These are phyloP conservation scores for Eospalax fontanierii DNA, from an alignment of 2,797 vertebrate genomes.

Conservation along the genomic window DNA sequence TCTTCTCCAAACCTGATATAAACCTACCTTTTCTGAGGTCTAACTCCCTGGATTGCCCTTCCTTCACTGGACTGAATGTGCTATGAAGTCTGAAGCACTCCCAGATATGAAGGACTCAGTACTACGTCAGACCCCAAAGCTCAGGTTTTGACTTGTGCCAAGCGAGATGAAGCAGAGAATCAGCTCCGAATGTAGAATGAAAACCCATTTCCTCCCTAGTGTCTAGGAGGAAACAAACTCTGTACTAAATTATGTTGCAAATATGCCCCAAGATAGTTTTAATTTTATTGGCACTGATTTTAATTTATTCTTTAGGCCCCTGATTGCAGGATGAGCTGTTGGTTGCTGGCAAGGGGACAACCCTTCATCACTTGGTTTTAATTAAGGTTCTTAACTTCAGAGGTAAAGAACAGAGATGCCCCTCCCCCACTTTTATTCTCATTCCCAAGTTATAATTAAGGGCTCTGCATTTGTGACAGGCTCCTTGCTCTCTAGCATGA, in stretches of 20 bases:
- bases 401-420: constrained; percentile 72
- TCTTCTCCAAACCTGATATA: neutral
- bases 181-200: constrained; percentile 48
- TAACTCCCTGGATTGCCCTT: neutral
- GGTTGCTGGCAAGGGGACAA: constrained; percentile 81
- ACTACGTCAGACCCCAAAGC: neutral
- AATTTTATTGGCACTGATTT: constrained; percentile 86
- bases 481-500: neutral
- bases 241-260: constrained; percentile 84
- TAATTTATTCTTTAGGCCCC: constrained; percentile 85
- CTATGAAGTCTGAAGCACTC: neutral
- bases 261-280: constrained; percentile 84
- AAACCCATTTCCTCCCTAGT: constrained; percentile 73
- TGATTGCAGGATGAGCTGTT: constrained; percentile 79
- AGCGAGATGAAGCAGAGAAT: constrained; percentile 29
- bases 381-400: constrained; percentile 84
- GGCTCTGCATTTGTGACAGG: constrained; percentile 18
- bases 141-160: neutral
- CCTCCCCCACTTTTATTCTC: constrained; percentile 31
- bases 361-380: constrained; percentile 83
- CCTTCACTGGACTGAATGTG: neutral
- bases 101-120: neutral
- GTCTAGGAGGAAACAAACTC: constrained; percentile 77
- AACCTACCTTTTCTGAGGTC: neutral
- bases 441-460: constrained; percentile 72